A percentile compares a stretch with the other conserved stretches of the same genome.
Evolutionary conservation across 2,797 vertebrate genomes (phyloP).

Genomic region (Mormyrus hasselquistii): DNA sequence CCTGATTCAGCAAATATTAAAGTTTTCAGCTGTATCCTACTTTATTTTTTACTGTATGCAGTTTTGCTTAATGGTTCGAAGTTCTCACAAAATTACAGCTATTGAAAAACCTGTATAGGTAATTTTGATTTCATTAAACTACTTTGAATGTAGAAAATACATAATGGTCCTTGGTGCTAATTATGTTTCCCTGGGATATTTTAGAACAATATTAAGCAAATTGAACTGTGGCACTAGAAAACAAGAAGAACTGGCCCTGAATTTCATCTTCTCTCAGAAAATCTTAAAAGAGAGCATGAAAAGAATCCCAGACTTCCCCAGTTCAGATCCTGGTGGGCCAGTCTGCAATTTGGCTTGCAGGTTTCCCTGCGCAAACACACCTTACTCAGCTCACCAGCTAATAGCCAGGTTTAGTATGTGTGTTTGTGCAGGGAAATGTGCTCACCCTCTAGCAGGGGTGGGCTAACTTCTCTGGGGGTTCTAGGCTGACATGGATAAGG

Average conservation of each 20-base stretch:
- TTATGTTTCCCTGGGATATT: not conserved
- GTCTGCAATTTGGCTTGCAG: not conserved
- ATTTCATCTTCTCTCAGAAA: not conserved
- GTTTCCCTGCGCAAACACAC: not conserved
- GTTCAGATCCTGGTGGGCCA: not conserved
- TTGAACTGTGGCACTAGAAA: not conserved
- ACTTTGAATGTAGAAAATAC: not conserved
- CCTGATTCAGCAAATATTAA: not conserved
- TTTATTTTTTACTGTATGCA: not conserved
- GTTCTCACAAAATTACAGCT: not conserved
- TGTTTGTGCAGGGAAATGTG: not conserved
- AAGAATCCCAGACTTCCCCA: not conserved
- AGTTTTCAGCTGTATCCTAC: not conserved
- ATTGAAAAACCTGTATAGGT: not conserved
- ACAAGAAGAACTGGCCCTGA: not conserved
- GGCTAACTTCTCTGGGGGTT: not conserved
- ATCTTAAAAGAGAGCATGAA: not conserved
- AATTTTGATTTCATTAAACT: not conserved
- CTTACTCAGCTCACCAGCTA: not conserved
- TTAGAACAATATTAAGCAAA: not conserved
- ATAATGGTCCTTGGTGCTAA: not conserved
- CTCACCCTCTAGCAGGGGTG: not conserved
- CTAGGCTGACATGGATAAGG: not conserved
- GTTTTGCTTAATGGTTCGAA: not conserved
- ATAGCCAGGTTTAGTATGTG: not conserved